Evolutionary conservation across 2,113 vertebrate species (phyloP), one percentile per base, ranked within the genome.

Genomic region (Rhizomys pruinosus): DNA sequence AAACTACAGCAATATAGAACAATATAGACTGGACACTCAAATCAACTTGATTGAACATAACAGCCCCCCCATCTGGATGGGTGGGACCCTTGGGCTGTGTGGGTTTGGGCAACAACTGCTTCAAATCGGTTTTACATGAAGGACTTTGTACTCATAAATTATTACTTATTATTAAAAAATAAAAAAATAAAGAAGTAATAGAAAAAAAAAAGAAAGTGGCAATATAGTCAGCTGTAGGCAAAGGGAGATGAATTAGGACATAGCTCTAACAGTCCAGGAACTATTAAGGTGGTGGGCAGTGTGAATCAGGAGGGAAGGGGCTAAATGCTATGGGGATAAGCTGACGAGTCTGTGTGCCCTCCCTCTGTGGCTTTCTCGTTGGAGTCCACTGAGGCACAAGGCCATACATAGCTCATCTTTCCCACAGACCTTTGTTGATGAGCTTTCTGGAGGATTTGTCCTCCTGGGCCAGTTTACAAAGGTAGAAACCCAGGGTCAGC

Each of bases 351-450:
- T 39, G 6, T 0, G 2, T 8, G 44, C 64, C 77, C 78, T 9
- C 20, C 55, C 90, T 87, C 76, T 87, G 94, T 80, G 6, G 25
- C 72, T 20, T 47, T 57, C 42, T 39, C 69, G 37, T 64, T 91
- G 90, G 76, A 5, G 88, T 39, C 88, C 90, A 78, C 94, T 63
- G 32, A 91, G 66, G 90, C 69, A 5, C 9, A n/a, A 5, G 19
- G 22, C 63, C n/a, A 19, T 17, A 73, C n/a, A 19, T 17, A 73
- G 78, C 69, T 66, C 82, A 66, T 84, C 81, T 84, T 93, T 93
- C 93, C 86, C 92, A 47, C 82, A 32, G 69, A 78, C 44, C 69
- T 61, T 82, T 88, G 87, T 20, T 3, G 81, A 85, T 32, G 15
- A 39, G 61, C 68, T 73, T 79, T 71, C 82, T n/a, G 3, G 44